A percentile compares a stretch with the other conserved stretches of the same genome.
These are phyloP conservation scores for Brotula barbata DNA, from an alignment of 2,797 vertebrate genomes.

Conservation along the genomic window DNA sequence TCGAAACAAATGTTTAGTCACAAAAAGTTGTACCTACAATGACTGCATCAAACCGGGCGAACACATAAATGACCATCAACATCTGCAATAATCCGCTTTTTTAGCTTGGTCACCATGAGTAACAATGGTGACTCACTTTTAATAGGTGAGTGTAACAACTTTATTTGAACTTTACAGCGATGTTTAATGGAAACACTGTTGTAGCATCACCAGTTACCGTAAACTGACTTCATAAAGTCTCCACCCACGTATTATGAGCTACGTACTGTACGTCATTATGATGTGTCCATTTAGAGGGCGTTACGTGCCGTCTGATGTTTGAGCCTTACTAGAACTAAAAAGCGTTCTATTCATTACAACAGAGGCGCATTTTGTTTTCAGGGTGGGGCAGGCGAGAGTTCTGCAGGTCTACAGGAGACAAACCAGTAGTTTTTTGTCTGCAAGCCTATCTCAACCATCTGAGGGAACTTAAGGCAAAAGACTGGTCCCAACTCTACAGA, in stretches of 20 bases:
- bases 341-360: slow-evolving; percentile 3
- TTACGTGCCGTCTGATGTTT: background rate
- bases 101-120: slow-evolving; percentile 46
- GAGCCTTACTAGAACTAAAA: slow-evolving; percentile 2
- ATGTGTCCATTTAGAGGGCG: slow-evolving; percentile 1
- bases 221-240: slow-evolving; percentile 17
- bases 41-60: no score
- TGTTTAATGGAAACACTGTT: slow-evolving; percentile 35
- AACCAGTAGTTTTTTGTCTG: slow-evolving; percentile 76
- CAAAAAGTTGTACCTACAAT: no score
- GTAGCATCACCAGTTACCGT: slow-evolving; percentile 31
- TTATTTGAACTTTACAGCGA: slow-evolving; percentile 36
- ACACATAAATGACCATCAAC: slow-evolving; percentile 17
- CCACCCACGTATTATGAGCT: slow-evolving; percentile 15
- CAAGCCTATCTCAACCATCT: slow-evolving; percentile 77
- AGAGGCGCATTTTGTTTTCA: slow-evolving; percentile 45
- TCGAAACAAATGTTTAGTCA: no score
- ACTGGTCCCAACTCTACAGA: slow-evolving; percentile 70
- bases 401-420: slow-evolving; percentile 71
- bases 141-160: slow-evolving; percentile 33
- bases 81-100: slow-evolving; percentile 35
- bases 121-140: slow-evolving; percentile 49
- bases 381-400: slow-evolving; percentile 47
- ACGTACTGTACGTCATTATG: slow-evolving; percentile 2
- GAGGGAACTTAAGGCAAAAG: slow-evolving; percentile 76